Evolutionary conservation across 2,113 vertebrate species (phyloP).

Genomic region (Morone chrysops): DNA sequence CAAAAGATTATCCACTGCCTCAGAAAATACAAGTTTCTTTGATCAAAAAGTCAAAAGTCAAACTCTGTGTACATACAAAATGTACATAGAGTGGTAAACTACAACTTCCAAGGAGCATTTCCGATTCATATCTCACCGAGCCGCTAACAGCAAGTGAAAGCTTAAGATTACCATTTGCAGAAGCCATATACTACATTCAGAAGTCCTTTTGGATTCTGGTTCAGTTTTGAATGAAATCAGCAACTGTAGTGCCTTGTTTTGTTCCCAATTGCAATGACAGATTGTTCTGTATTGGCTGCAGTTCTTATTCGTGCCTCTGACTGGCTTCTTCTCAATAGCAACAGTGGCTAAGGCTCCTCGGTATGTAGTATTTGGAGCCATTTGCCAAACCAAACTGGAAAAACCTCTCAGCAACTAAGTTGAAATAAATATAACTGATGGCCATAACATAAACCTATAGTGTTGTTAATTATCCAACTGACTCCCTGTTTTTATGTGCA

Average conservation of each 20-base stretch:
- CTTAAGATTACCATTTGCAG: not conserved
- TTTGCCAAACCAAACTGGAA: conserved; percentile 48
- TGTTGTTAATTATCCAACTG: conserved; percentile 21
- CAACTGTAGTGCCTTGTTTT: not conserved
- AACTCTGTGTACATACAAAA: not conserved
- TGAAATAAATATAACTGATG: conserved; percentile 33
- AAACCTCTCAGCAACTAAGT: conserved; percentile 12
- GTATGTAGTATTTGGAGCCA: not conserved
- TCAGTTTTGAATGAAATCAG: not conserved
- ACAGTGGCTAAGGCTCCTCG: conserved; percentile 16
- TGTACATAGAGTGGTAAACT: not conserved
- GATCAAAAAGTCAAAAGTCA: not conserved
- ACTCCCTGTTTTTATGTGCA: conserved; percentile 15
- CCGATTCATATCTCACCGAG: no score
- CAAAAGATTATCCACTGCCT: not conserved
- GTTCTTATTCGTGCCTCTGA: conserved; percentile 4
- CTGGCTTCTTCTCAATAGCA: conserved; percentile 20
- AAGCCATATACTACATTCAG: not conserved
- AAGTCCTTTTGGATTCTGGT: conserved; percentile 1
- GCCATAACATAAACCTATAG: conserved; percentile 14
- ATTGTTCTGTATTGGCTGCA: not conserved
- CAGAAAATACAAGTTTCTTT: not conserved
- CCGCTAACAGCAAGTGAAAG: no score
- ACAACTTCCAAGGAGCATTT: not conserved
- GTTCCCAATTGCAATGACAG: not conserved